Percentiles rank a stretch among this genome's conserved stretches.
phyloP scores from a whole-genome alignment of 2,888 invertebrate species.

The Papilio elwesi region DNA sequence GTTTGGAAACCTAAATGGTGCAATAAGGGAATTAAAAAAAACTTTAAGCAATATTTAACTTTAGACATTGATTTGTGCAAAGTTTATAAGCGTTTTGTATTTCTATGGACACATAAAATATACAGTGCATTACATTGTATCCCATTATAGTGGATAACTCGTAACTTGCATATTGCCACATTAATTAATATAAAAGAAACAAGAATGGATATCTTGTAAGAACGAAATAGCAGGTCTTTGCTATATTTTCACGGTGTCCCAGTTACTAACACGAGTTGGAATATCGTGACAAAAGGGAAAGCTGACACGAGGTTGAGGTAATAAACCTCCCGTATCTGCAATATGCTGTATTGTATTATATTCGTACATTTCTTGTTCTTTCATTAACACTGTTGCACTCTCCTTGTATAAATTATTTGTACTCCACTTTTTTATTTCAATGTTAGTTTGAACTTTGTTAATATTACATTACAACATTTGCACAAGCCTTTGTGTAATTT shows the following conservation, averaged over 20 bases:
- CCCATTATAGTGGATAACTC: not conserved
- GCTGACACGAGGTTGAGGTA: slow-evolving; percentile 19
- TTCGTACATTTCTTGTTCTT: not conserved
- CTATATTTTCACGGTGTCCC: not conserved
- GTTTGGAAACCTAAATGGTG: not conserved
- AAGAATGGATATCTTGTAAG: slow-evolving; percentile 1
- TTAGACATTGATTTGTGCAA: not conserved
- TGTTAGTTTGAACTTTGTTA: not conserved
- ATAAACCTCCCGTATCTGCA: slow-evolving; percentile 21
- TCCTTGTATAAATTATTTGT: not conserved
- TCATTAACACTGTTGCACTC: not conserved
- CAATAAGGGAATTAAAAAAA: not conserved
- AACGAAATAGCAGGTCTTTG: not conserved
- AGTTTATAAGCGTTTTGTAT: too few species aligned
- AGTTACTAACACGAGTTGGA: not conserved
- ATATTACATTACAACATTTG: too few species aligned
- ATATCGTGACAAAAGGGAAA: slow-evolving; percentile 21
- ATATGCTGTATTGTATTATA: slow-evolving; percentile 1
- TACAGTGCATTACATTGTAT: not conserved
- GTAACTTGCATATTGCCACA: not conserved
- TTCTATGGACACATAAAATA: not conserved
- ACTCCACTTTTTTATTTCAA: not conserved
- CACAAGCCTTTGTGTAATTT: not conserved
- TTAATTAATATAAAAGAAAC: slow-evolving; percentile 5
- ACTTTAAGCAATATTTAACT: not conserved